Base-by-base conservation (phyloP, 1,140 invertebrate genomes). In the Sarcophaga peregrina region DNA sequence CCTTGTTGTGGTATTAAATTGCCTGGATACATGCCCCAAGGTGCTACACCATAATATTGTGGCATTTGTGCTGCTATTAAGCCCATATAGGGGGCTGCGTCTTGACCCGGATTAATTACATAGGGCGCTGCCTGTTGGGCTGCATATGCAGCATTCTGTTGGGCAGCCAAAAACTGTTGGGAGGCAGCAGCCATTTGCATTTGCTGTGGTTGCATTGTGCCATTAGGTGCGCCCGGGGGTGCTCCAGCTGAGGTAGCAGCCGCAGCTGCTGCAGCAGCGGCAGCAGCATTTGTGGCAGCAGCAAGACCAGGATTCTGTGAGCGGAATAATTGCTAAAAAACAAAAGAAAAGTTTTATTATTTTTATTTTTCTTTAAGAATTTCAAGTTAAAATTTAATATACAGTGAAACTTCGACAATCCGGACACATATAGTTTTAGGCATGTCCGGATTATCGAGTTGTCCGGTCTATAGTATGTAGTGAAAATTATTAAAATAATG, bases 11-110 rank as follows among this genome's bases (percentile, higher is more conserved):
- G 95, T 85, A 95, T 92, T 84, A 95, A 91, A 83, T 95, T 93
- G 85, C 94, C 95, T 47, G 96, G 95, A 90, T 96, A 96, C 84
- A 97, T 94, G 83, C 93, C 93, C 95, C 95, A 96, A 46, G 95
- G 95, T 20, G 93, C 94, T 83, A 95, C 94, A 81, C 94, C 95
- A 91, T 96, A 96, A 91, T 96, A 96, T 85, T 95, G 95, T 50
- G 95, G 95, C 84, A 96, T 93, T 87, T 94, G 95, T 86, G 93
- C 92, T 85, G 94, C 93, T 85, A 93, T 93, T 85, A 95, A 88
- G 84, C 89, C 87, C 88, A 90, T 89, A 87, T 94, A 94, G 5
- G 94, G 93, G 83, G 92, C 89, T 48, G 88, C 88, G 84, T 91
- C 91, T 85, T 91, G 91, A 76, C 93, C 93, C 58, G 95, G 94